phyloP scores from a whole-genome alignment of 2,888 invertebrate genomes.

The Ichneumoninae sp. region DNA sequence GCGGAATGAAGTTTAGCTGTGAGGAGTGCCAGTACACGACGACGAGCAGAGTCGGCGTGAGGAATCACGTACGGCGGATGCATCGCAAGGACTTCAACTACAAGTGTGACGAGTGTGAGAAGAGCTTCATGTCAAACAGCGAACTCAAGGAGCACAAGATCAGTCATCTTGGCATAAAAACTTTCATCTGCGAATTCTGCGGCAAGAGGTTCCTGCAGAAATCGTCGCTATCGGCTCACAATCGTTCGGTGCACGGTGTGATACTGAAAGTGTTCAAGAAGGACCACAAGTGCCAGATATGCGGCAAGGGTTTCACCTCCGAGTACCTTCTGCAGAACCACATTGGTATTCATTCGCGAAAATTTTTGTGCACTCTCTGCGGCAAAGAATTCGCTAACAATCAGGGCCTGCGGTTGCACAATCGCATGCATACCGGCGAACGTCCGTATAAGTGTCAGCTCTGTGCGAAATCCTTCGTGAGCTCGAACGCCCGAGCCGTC shows the following conservation, averaged over 20 bases:
- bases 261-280: constrained; percentile 50
- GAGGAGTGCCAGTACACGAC: constrained; percentile 55
- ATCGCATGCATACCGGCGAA: constrained; percentile 81
- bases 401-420: constrained; percentile 79
- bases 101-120: constrained; percentile 59
- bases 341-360: constrained; percentile 50
- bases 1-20: constrained; percentile 41
- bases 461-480: constrained; percentile 80
- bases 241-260: constrained; percentile 52
- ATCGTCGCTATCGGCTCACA: constrained; percentile 42
- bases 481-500: constrained; percentile 74
- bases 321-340: constrained; percentile 55
- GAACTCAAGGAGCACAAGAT: constrained; percentile 63
- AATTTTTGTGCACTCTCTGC: constrained; percentile 51
- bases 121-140: constrained; percentile 59
- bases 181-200: constrained; percentile 69
- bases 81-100: constrained; percentile 60
- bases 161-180: constrained; percentile 44
- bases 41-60: constrained; percentile 58
- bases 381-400: constrained; percentile 58
- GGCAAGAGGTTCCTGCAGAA: constrained; percentile 65
- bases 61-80: constrained; percentile 59
- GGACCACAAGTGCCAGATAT: constrained; percentile 47
- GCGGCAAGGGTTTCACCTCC: constrained; percentile 60
- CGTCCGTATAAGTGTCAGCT: constrained; percentile 80